These are phyloP conservation scores for Escarpia spicata DNA, from an alignment of 2,888 invertebrate species.

Conservation along the genomic window DNA sequence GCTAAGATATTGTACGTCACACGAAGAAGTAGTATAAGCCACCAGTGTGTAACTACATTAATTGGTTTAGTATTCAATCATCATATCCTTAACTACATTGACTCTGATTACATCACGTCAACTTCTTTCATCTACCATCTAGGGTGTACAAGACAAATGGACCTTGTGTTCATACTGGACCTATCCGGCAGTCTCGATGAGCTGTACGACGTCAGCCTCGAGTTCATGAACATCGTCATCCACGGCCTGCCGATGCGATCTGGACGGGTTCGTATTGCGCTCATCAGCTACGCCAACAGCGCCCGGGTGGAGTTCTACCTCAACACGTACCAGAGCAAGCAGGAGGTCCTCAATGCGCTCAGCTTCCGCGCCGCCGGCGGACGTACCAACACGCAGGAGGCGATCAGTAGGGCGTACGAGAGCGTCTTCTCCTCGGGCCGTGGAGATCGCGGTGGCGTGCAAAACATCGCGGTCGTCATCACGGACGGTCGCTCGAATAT, in stretches of 20 bases:
- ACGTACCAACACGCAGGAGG: background rate
- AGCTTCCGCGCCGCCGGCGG: background rate
- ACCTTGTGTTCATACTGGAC: constrained; percentile 38
- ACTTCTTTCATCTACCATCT: background rate
- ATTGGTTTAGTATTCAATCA: too few species aligned
- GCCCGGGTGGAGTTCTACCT: constrained; percentile 32
- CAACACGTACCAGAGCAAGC: constrained; percentile 29
- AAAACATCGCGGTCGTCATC: constrained; percentile 17
- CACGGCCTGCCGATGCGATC: constrained; percentile 31
- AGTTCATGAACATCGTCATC: constrained; percentile 29
- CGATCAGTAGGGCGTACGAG: background rate
- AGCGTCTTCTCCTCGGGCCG: background rate
- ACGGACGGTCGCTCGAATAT: constrained; percentile 21
- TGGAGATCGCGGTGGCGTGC: background rate
- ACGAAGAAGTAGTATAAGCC: too few species aligned
- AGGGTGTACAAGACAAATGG: constrained; percentile 33
- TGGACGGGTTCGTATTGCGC: constrained; percentile 28
- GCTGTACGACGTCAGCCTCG: constrained; percentile 28
- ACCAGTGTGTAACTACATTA: too few species aligned
- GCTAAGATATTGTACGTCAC: too few species aligned
- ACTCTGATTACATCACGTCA: too few species aligned
- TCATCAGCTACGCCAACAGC: constrained; percentile 30
- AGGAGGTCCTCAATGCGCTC: constrained; percentile 28
- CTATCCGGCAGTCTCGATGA: constrained; percentile 32
- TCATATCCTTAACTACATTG: too few species aligned